Evolutionary conservation across 2,888 invertebrate species (phyloP), one percentile per base, ranked within the genome.

Genomic region (Ochlodes sylvanus): DNA sequence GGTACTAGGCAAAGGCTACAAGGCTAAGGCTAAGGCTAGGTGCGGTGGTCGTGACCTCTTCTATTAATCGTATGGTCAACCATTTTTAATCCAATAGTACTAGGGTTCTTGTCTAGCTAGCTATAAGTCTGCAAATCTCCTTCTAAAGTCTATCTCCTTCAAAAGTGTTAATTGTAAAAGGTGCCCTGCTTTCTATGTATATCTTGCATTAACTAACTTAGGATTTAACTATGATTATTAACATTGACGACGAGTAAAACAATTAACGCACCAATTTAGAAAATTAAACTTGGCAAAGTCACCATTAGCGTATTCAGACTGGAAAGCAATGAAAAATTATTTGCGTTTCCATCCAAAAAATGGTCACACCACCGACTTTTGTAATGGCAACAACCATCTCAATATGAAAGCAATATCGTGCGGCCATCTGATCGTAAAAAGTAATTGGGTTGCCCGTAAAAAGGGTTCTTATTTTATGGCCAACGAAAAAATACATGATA

Each of bases 371-470:
- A 71, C 76, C 77, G 74, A 78, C 77, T 79, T 82, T 79, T 79
- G 86, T 66, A 52, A 86, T 85, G 79, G 83, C 82, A 82, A 84
- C 65, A 61, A 62, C 83, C 81, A 82, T 88, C 83, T 82, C 82
- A 78, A 87, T 87, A 89, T 86, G 83, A 83, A 82, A 83, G 82
- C 81, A 77, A 84, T 89, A 89, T 87, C 84, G 61, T 32, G 44
- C 61, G 87, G 81, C 87, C 87, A 87, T 89, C 87, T 86, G 85
- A 83, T 85, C 88, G 81, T 92, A 92, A 92, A 92, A 92, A 86
- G 90, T 92, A 92, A 92, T 92, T 92, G 92, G 91, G 88, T 89
- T 81, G 83, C 84, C 87, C 81, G 86, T 91, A 90, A 92, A 90
- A 90, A 86, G 90, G 89, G 90, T 85, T 90, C 87, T 88, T 89